phyloP scores from a whole-genome alignment of 35 echinoderm and acorn worm genomes.

The Apostichopus californicus region DNA sequence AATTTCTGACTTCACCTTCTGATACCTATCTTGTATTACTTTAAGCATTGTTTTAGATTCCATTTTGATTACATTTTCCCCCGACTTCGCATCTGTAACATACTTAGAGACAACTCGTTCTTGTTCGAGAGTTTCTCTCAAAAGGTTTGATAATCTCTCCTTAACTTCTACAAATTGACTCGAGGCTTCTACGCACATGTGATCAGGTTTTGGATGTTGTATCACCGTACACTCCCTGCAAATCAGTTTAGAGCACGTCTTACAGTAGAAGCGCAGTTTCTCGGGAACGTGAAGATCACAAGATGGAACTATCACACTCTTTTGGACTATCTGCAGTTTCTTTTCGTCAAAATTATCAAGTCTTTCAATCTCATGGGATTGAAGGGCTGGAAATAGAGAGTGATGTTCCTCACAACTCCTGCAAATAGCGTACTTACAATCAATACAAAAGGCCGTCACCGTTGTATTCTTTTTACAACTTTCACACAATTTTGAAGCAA shows the following conservation, averaged over 20 bases:
- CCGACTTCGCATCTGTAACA: not conserved
- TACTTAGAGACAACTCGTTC: not conserved
- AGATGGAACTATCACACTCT: not conserved
- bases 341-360: not conserved
- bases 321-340: not conserved
- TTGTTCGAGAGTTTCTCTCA: not conserved
- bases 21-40: not conserved
- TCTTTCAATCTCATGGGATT: not conserved
- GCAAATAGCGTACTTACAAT: constrained; percentile 27
- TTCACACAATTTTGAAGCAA: not conserved
- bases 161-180: constrained; percentile 9
- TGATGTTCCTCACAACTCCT: not conserved
- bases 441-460: constrained; percentile 2
- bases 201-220: constrained; percentile 39
- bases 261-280: constrained; percentile 50
- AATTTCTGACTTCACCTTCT: not conserved
- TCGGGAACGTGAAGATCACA: constrained; percentile 44
- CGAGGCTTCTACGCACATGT: constrained; percentile 7
- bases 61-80: not conserved
- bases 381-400: not conserved
- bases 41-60: not conserved
- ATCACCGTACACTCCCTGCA: constrained; percentile 55
- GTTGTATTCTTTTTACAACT: not conserved
- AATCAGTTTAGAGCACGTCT: constrained; percentile 56
- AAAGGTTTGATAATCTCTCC: not conserved